Base-by-base conservation (phyloP, 1,140 invertebrate genomes). In the Drosophila yakuba region DNA sequence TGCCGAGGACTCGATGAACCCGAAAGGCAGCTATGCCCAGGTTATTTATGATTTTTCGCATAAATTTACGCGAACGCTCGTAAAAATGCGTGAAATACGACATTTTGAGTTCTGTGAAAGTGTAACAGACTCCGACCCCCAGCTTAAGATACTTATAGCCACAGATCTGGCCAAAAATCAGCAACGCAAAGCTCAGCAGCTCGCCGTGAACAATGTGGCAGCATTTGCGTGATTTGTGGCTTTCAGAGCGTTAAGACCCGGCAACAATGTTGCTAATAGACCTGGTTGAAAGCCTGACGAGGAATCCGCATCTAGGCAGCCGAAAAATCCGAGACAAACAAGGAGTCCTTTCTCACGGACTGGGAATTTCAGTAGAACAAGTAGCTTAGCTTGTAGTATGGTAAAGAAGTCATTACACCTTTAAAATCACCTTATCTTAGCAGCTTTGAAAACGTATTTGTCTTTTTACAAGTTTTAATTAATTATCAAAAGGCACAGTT, bases 71-170 rank as follows among this genome's bases (percentile, higher is more conserved):
- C 84, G 84, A 84, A 89, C 74, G 85, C 78, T 89, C 84, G 73
- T 89, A 89, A 89, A 89, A 89, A 68, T 78, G 77, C 84, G 80
- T 89, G 74, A 89, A 80, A 89, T 89, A 89, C 84, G 80, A 84
- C 84, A 89, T 89, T 89, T 89, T 89, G 80, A 89, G 84, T 89
- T 89, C 84, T 89, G 80, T 89, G 84, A 89, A 89, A 84, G 84
- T 89, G 84, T 89, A 89, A 89, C 84, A 88, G 78, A 48, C 32
- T 28, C 35, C 36, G 39, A 35, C 23, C 11, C 17, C 7, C 50
- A 20, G 44, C 38, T 15, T 38, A 39, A 38, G 58, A 47, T 50
- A 32, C 32, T 32, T 32, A 17, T 47, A 10, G 1, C 15, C 25
- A 2, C 23, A 23, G 38, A 55, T 39, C 47, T 55, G 52, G 38